Percentiles rank a stretch among this genome's conserved stretches.
Evolutionary conservation across 2,113 vertebrate species (phyloP).

Genomic region (Perca flavescens): DNA sequence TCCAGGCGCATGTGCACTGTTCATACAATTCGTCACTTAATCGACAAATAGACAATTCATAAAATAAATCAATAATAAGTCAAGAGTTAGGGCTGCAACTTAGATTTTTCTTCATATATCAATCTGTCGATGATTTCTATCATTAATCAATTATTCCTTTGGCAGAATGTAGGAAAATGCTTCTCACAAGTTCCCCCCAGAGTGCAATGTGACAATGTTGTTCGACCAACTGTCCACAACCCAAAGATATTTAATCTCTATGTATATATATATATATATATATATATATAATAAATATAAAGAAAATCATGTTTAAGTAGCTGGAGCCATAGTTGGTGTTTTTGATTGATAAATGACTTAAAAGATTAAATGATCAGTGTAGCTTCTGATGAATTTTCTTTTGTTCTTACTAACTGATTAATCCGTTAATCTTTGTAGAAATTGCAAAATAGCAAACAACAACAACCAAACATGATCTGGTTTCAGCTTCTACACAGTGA

Average conservation of each 20-base stretch:
- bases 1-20: too few relatives aligned
- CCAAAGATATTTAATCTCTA: neutral
- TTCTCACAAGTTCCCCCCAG: neutral
- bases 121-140: neutral
- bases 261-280: too few relatives aligned
- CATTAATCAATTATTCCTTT: neutral
- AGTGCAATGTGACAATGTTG: too few relatives aligned
- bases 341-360: neutral
- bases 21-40: too few relatives aligned
- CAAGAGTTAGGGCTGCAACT: too few relatives aligned
- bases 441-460: too few relatives aligned
- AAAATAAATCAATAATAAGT: too few relatives aligned
- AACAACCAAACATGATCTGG: neutral
- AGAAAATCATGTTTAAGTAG: neutral
- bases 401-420: neutral
- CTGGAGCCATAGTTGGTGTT: neutral
- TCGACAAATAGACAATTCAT: too few relatives aligned
- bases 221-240: neutral
- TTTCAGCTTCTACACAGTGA: neutral
- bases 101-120: too few relatives aligned
- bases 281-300: too few relatives aligned
- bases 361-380: neutral
- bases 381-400: too few relatives aligned
- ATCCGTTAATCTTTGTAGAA: neutral
- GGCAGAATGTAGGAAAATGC: neutral